These are phyloP conservation scores for Salvelinus alpinus DNA, from an alignment of 2,113 vertebrate species.

Conservation along the genomic window DNA sequence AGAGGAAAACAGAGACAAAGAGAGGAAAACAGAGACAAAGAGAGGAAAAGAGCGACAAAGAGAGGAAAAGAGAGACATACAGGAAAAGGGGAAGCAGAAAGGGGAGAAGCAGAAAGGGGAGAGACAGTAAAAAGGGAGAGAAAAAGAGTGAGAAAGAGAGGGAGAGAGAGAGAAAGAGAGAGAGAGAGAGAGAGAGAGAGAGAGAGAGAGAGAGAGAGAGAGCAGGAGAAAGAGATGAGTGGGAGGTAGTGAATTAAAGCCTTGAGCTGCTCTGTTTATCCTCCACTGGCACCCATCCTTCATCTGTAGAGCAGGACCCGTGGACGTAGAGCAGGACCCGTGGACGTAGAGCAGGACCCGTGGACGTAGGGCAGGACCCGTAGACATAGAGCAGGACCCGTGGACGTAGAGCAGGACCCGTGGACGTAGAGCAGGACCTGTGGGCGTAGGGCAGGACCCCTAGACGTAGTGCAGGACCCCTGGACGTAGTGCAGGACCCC, in stretches of 20 bases:
- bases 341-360: no score
- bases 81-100: no score
- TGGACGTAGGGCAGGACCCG: no score
- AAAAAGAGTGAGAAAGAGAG: background rate
- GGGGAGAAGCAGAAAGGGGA: background rate
- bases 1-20: background rate
- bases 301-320: conserved; percentile 20
- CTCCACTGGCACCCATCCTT: conserved; percentile 43
- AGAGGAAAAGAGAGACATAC: background rate
- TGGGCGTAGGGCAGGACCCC: no score
- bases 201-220: background rate
- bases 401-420: no score
- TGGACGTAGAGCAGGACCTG: no score
- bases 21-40: background rate
- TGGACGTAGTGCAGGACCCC: no score
- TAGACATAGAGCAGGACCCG: no score
- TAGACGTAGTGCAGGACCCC: no score
- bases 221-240: conserved; percentile 7
- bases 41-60: background rate
- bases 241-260: conserved; percentile 35
- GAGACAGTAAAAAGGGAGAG: background rate
- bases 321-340: no score
- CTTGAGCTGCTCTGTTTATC: conserved; percentile 46
- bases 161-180: background rate
- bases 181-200: background rate